Evolutionary conservation across 1,140 invertebrate species (phyloP).

Genomic region (Hyles euphorbiae): DNA sequence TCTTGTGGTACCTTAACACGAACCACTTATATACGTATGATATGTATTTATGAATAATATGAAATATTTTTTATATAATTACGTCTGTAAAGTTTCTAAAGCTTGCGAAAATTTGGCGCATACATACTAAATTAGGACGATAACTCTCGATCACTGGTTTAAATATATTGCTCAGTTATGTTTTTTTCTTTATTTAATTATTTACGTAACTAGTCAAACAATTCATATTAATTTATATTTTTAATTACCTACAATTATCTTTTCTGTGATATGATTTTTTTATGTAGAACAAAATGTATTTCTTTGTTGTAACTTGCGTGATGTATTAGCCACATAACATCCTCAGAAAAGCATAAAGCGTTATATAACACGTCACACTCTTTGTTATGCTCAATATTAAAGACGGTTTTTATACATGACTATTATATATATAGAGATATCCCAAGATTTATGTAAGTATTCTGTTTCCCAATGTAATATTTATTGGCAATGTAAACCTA

Average conservation of each 20-base stretch:
- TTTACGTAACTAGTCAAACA: slow-evolving; percentile 50
- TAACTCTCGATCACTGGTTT: not conserved
- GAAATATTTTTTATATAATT: slow-evolving; percentile 21
- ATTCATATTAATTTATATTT: slow-evolving; percentile 39
- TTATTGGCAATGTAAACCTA: not conserved
- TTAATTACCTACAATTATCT: slow-evolving; percentile 19
- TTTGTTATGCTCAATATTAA: too few species aligned
- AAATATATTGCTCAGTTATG: slow-evolving; percentile 37
- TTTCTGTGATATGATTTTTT: slow-evolving; percentile 60
- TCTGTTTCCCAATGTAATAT: not conserved
- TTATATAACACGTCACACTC: too few species aligned
- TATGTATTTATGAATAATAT: slow-evolving; percentile 18
- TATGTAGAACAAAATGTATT: slow-evolving; percentile 50
- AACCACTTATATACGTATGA: slow-evolving; percentile 15
- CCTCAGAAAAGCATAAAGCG: slow-evolving; percentile 32
- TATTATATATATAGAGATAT: too few species aligned
- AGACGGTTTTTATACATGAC: too few species aligned
- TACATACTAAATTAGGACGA: not conserved
- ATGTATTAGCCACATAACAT: slow-evolving; percentile 60
- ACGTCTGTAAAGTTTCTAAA: slow-evolving; percentile 11
- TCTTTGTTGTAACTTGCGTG: slow-evolving; percentile 17
- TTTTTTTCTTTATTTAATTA: slow-evolving; percentile 29
- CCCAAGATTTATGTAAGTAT: not conserved
- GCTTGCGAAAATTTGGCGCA: slow-evolving; percentile 6
- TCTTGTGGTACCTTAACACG: slow-evolving; percentile 4